Evolutionary conservation across 1,140 invertebrate genomes (phyloP).

Genomic region (Episyrphus balteatus): DNA sequence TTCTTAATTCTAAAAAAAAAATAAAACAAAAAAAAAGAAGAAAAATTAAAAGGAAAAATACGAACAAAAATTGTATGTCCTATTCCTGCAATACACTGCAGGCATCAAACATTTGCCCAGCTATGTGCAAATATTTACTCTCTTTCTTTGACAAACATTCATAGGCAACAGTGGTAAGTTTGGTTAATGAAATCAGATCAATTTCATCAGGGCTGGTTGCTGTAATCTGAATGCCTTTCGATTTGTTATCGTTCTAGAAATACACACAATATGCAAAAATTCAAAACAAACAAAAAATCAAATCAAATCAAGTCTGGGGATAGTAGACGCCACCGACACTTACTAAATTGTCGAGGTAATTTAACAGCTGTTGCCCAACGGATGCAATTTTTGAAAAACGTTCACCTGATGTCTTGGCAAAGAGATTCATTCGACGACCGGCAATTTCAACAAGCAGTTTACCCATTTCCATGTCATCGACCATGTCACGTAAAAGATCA

Average conservation of each 20-base stretch:
- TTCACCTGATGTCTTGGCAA: constrained; percentile 45
- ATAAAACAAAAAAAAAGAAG: too few relatives aligned
- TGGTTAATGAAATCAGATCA: constrained; percentile 17
- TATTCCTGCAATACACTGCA: constrained; percentile 16
- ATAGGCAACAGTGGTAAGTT: constrained; percentile 19
- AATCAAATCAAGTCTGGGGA: constrained; percentile 8
- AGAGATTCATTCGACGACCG: constrained; percentile 56
- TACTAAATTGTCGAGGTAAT: constrained; percentile 61
- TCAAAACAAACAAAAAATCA: neutral
- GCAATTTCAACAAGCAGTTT: constrained; percentile 55
- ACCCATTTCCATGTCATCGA: constrained; percentile 51
- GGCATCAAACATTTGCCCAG: constrained; percentile 34
- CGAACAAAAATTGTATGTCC: neutral
- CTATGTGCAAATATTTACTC: constrained; percentile 18
- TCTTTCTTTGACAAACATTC: constrained; percentile 18
- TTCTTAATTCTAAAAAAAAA: neutral
- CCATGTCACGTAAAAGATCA: constrained; percentile 56
- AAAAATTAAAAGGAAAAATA: neutral
- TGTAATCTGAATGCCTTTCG: constrained; percentile 15
- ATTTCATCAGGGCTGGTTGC: constrained; percentile 25
- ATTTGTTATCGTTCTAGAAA: constrained; percentile 3
- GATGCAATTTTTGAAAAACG: constrained; percentile 52
- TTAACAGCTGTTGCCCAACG: constrained; percentile 53
- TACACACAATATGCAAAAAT: neutral
- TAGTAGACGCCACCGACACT: constrained; percentile 28